Percentiles rank a stretch among this genome's conserved stretches.
Conservation (phyloP, 2,797 vertebrate species). For the Peromyscus attwateri region DNA sequence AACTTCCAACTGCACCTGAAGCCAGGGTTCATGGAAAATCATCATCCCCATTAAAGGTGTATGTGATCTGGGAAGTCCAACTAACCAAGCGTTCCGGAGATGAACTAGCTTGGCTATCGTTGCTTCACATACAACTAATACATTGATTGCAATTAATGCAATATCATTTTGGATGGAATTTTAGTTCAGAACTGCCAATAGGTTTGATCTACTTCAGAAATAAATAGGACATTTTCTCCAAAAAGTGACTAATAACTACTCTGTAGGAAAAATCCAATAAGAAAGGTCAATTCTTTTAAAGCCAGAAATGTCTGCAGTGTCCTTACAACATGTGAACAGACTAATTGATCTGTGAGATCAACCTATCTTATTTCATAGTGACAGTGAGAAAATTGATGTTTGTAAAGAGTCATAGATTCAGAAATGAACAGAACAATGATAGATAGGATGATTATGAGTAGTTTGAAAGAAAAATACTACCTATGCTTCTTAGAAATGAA, state of each 20-base stretch:
- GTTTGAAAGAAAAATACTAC: conserved; percentile 53
- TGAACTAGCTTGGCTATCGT: conserved; percentile 20
- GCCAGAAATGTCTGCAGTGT: conserved; percentile 18
- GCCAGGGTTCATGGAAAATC: not conserved
- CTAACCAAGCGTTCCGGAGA: conserved; percentile 1
- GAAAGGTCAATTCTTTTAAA: conserved; percentile 3
- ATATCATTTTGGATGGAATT: conserved; percentile 1
- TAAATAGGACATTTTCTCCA: conserved; percentile 2
- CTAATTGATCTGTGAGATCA: not conserved
- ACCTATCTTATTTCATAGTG: conserved; percentile 14
- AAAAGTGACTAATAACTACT: conserved; percentile 3
- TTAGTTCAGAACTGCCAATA: conserved; percentile 40
- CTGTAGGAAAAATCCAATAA: not conserved
- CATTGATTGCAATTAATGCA: conserved; percentile 10
- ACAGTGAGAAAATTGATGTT: conserved; percentile 55
- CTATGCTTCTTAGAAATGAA: conserved; percentile 10
- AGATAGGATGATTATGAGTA: conserved; percentile 24
- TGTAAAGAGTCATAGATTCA: conserved; percentile 38
- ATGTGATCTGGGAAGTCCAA: conserved; percentile 13
- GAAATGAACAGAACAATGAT: conserved; percentile 32
- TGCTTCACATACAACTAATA: conserved; percentile 34
- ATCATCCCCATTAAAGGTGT: conserved; percentile 32
- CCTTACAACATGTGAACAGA: conserved; percentile 7
- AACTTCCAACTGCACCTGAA: not conserved
- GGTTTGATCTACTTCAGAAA: conserved; percentile 4